These are phyloP conservation scores for Agriopis leucophaearia DNA, from an alignment of 2,888 invertebrate species.

Conservation along the genomic window DNA sequence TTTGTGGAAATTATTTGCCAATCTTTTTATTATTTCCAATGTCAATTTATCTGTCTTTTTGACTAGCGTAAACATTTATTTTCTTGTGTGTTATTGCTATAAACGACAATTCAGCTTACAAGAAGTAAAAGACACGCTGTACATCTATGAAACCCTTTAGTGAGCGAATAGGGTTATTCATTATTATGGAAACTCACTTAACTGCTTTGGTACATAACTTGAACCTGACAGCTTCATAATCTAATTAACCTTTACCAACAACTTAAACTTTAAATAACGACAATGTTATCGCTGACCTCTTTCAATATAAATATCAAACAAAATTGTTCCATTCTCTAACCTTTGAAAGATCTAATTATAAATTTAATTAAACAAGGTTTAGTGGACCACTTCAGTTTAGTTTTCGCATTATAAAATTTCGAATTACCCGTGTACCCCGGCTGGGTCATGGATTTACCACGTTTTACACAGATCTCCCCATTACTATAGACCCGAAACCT, in stretches of 20 bases:
- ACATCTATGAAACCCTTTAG: too few relatives aligned
- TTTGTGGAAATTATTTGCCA: conserved; percentile 82
- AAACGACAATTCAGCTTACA: neutral
- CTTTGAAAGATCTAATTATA: conserved; percentile 42
- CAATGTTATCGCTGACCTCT: conserved; percentile 9
- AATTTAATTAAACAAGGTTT: conserved; percentile 51
- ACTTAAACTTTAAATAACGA: conserved; percentile 17
- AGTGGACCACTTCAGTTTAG: conserved; percentile 47
- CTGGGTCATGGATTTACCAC: conserved; percentile 60
- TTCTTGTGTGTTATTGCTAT: neutral
- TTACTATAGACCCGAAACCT: conserved; percentile 64
- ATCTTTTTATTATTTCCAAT: conserved; percentile 78
- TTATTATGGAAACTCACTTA: too few relatives aligned
- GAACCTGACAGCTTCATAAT: conserved; percentile 7
- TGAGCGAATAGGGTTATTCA: too few relatives aligned
- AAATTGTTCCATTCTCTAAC: conserved; percentile 27
- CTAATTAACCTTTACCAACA: conserved; percentile 19
- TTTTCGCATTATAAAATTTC: conserved; percentile 51
- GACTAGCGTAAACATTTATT: conserved; percentile 45
- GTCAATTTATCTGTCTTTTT: conserved; percentile 69
- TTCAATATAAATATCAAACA: conserved; percentile 25
- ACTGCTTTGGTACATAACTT: neutral
- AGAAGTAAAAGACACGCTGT: neutral
- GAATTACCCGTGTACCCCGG: conserved; percentile 46
- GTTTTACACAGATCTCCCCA: conserved; percentile 67